Base-by-base conservation (phyloP, 2,797 vertebrate genomes). In the Esox lucius region DNA sequence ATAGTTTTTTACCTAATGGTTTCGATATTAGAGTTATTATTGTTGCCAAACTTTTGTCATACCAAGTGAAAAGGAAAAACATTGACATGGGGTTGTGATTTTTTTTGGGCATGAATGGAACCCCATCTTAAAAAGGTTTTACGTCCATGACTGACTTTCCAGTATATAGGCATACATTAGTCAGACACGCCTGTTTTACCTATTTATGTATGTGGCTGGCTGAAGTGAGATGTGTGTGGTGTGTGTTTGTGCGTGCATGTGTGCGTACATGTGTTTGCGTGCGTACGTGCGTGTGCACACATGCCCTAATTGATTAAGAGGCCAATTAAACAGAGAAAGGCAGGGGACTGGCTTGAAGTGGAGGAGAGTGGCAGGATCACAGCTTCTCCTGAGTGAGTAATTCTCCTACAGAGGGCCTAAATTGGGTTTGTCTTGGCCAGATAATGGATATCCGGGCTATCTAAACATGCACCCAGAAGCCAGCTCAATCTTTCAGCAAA, bases 391-490 rank as follows among this genome's bases (percentile, higher is more conserved):
- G 75, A 88, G 68, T 73, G 35, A 76, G 72, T 87, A 80, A 89
- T 87, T 88, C 65, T 78, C 77, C 82, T 72, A 81, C 73, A 3
- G 67, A 75, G 72, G 65, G 65, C 77, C 78, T 83, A 84, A 88
- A 91, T 90, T 76, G 66, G 83, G 84, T 88, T 91, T 87, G 84
- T 76, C 77, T 68, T 75, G 31, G 86, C 81, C 84, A 72, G 84
- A 87, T 91, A 90, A 91, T 86, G 86, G 85, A 91, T 87, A 83
- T 87, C 85, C 22, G 26, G 35, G 46, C 76, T 83, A 86, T 85
- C 85, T 83, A 84, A 89, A 86, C 87, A 89, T 88, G 84, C 83
- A 80, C 87, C 75, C 82, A 48, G 74, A 86, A 82, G 77, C 78
- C 78, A 62, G 80, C 73, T 84, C 81, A 77, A 82, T 81, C 78